phyloP scores from a whole-genome alignment of 2,888 invertebrate species.

The Atrina japonica region DNA sequence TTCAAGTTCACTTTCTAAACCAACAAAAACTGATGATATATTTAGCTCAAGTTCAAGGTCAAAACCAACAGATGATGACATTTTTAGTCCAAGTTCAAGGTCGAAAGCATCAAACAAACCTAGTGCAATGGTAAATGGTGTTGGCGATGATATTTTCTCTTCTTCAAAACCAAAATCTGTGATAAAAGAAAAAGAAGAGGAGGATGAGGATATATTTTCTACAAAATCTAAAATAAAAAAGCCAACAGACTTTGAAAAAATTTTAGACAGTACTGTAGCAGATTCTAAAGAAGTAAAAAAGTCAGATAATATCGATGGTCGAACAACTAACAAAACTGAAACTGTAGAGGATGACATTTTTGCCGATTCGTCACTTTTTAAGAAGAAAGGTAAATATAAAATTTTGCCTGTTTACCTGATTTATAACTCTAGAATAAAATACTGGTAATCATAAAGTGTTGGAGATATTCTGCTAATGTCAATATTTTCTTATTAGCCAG shows the following conservation, averaged over 20 bases:
- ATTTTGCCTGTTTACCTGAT: background rate
- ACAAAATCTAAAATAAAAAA: conserved; percentile 47
- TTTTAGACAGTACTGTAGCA: conserved; percentile 5
- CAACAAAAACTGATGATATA: conserved; percentile 12
- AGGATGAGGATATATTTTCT: conserved; percentile 57
- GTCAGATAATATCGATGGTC: background rate
- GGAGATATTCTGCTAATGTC: no score
- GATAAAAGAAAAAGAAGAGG: conserved; percentile 37
- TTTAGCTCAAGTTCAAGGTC: background rate
- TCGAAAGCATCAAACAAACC: conserved; percentile 10
- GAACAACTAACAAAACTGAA: no score
- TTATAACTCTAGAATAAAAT: no score
- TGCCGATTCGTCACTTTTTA: conserved; percentile 32
- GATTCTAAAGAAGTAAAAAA: conserved; percentile 8
- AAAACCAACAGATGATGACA: conserved; percentile 37
- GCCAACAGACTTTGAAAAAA: conserved; percentile 43
- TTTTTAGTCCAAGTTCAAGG: background rate
- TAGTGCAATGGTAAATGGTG: conserved; percentile 34
- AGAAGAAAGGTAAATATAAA: conserved; percentile 14
- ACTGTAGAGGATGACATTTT: conserved; percentile 41
- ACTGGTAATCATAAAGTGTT: no score
- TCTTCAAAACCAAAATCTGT: conserved; percentile 12
- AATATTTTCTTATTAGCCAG: no score
- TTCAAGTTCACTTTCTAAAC: conserved; percentile 43
- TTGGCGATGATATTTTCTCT: conserved; percentile 43